Base-by-base conservation (phyloP, 2,797 vertebrate species). In the Pseudocheirus occidentalis region DNA sequence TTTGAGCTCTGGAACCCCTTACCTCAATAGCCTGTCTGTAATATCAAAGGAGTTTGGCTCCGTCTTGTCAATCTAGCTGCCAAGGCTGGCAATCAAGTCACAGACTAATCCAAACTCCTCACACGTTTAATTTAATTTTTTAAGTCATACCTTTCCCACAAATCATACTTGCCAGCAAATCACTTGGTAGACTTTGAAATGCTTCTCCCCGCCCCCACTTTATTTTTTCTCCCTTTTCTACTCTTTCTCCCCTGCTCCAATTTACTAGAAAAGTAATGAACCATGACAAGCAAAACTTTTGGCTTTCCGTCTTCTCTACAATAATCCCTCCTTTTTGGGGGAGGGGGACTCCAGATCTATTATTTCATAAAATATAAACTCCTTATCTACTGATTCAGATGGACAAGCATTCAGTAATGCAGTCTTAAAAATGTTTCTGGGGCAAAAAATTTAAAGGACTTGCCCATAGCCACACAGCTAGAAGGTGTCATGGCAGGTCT, bases 1-100 rank as follows among this genome's bases (percentile, higher is more conserved):
- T 94, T 95, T 92, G n/a, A 59, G 93, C 56, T 29, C 94, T 11
- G 34, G 9, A 40, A 29, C 54, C 62, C 57, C 27, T 52, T 52
- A 89, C 73, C 93, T 97, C 95, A 93, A 53, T 55, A 59, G 92
- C 56, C 94, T n/a, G 90, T 57, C 95, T 95, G 94, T 92, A 94
- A 93, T 4, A 0, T 57, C 93, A 58, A 73, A 56, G 90, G 91
- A 57, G 92, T 90, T 93, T 11, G 92, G 58, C 95, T 90, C 87
- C 66, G 66, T 59, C 81, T 46, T 46, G 54, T 91, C 62, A 89
- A 92, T 9, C 59, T 21, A 21, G 94, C 56, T 29, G 58, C 94
- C 94, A 55, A 94, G 50, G 58, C 81, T 89, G 58, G 94, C 73
- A 66, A 53, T 12, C 34, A 24, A 56, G 34, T 31, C 28, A 90